Conservation (phyloP, 2,888 invertebrate genomes). For the Halocaridina rubra region DNA sequence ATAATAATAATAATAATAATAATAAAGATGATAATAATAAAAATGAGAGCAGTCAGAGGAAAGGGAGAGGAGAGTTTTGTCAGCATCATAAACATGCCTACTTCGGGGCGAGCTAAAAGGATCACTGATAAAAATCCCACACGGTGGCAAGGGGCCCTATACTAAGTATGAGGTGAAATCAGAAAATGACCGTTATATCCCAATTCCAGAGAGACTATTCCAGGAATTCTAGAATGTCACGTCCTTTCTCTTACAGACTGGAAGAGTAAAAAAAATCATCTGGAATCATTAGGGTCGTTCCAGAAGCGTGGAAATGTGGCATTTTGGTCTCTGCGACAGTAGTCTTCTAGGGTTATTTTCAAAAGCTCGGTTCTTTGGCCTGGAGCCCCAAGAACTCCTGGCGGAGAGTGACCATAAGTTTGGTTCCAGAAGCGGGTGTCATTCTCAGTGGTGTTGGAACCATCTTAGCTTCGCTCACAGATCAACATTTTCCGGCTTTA, state of each 20-base stretch:
- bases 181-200: background rate
- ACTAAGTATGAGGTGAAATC: background rate
- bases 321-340: background rate
- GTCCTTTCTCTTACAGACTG: conserved; percentile 41
- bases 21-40: too few relatives aligned
- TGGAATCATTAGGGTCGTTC: conserved; percentile 55
- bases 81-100: conserved; percentile 59
- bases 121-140: conserved; percentile 57
- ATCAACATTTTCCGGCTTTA: conserved; percentile 55
- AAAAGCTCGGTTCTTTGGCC: background rate
- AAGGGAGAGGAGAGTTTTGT: conserved; percentile 57
- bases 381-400: conserved; percentile 4
- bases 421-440: conserved; percentile 53
- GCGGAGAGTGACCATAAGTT: conserved; percentile 53
- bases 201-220: background rate
- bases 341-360: background rate
- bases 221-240: background rate
- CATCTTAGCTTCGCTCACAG: conserved; percentile 54
- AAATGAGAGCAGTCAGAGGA: too few relatives aligned
- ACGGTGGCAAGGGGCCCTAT: background rate
- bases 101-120: conserved; percentile 57
- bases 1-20: too few relatives aligned
- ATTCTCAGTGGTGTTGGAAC: conserved; percentile 55
- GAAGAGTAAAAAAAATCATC: conserved; percentile 50
- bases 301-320: background rate